Evolutionary conservation across 2,888 invertebrate genomes (phyloP).

Genomic region (Agrotis ipsilon): DNA sequence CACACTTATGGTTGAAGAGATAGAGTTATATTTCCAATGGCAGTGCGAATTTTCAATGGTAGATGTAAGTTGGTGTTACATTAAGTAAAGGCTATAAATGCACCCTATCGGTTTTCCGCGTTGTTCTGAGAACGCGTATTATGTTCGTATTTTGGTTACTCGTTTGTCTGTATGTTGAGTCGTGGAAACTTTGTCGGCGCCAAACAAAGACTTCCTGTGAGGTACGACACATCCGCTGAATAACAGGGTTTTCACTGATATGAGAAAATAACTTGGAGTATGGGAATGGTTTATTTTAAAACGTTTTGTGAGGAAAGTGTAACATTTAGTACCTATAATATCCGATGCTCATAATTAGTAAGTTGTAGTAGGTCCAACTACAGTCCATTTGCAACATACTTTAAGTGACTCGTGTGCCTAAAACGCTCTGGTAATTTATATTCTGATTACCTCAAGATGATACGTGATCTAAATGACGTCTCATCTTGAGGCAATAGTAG

Average conservation of each 20-base stretch:
- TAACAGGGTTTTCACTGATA: constrained; percentile 62
- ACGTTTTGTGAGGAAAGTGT: neutral
- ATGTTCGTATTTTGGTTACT: constrained; percentile 79
- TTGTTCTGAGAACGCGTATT: constrained; percentile 82
- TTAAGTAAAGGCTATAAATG: constrained; percentile 78
- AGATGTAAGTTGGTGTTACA: constrained; percentile 57
- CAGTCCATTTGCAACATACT: neutral
- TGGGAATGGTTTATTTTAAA: constrained; percentile 12
- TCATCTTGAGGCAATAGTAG: neutral
- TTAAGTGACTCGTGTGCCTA: neutral
- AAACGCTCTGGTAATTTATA: neutral
- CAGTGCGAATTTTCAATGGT: constrained; percentile 30
- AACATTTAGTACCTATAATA: neutral
- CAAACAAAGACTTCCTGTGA: constrained; percentile 86
- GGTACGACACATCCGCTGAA: constrained; percentile 63
- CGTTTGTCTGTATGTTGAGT: constrained; percentile 74
- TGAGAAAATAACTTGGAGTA: constrained; percentile 46
- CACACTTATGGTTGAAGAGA: constrained; percentile 1
- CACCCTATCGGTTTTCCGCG: constrained; percentile 86
- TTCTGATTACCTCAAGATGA: too few relatives aligned
- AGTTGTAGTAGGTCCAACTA: neutral
- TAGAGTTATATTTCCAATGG: constrained; percentile 58
- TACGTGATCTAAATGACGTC: neutral
- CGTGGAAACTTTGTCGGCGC: constrained; percentile 78
- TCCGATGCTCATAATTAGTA: too few relatives aligned